These are phyloP conservation scores for Sebastes nivosus DNA, from an alignment of 2,797 vertebrate species.

Conservation along the genomic window DNA sequence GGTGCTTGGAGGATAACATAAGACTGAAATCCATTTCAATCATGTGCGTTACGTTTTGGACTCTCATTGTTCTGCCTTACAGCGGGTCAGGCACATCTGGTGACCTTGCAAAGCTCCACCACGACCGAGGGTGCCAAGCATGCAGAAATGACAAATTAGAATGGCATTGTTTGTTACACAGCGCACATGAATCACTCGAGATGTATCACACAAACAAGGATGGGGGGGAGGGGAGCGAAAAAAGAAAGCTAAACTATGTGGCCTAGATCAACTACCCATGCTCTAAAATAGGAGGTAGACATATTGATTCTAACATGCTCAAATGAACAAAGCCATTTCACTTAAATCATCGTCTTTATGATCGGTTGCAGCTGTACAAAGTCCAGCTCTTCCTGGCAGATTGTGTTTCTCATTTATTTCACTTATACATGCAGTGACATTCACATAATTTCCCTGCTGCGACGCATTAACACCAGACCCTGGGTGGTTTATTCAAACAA, in stretches of 20 bases:
- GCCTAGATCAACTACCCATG: slow-evolving; percentile 20
- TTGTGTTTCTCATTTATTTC: slow-evolving; percentile 67
- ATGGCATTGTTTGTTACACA: slow-evolving; percentile 54
- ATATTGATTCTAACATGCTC: slow-evolving; percentile 61
- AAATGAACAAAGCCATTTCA: slow-evolving; percentile 61
- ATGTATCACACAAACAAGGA: slow-evolving; percentile 33
- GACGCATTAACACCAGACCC: slow-evolving; percentile 55
- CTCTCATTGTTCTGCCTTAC: slow-evolving; percentile 53
- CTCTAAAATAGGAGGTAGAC: slow-evolving; percentile 25
- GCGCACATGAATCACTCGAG: slow-evolving; percentile 58
- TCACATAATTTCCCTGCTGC: slow-evolving; percentile 74
- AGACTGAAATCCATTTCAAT: slow-evolving; percentile 58
- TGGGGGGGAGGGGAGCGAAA: background rate
- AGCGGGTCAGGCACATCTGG: slow-evolving; percentile 50
- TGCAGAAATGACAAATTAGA: slow-evolving; percentile 74
- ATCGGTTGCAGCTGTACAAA: slow-evolving; percentile 24
- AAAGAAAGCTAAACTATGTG: slow-evolving; percentile 13
- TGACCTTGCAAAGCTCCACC: slow-evolving; percentile 59
- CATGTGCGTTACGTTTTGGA: slow-evolving; percentile 46
- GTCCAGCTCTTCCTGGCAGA: slow-evolving; percentile 21
- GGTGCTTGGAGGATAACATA: slow-evolving; percentile 40
- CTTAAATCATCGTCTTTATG: slow-evolving; percentile 51
- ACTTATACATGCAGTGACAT: slow-evolving; percentile 73
- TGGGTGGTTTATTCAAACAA: slow-evolving; percentile 68
- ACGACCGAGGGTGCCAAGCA: slow-evolving; percentile 43